Base-by-base conservation (phyloP, 2,797 vertebrate genomes). In the Chelonia mydas region DNA sequence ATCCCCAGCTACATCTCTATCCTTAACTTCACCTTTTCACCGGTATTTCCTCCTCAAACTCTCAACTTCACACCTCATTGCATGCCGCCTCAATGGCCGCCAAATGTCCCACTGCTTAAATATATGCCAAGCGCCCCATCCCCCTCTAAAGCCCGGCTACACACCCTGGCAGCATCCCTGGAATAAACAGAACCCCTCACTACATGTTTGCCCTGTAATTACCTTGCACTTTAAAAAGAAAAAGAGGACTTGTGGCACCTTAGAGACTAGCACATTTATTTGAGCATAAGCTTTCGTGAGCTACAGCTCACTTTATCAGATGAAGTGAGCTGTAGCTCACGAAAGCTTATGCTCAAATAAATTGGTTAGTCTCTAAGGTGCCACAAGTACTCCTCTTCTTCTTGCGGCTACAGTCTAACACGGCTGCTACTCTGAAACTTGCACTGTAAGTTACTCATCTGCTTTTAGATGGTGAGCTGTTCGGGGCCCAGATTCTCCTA, bases 1-100 rank as follows among this genome's bases (percentile, higher is more conserved):
- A 37, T 59, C 33, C 33, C 23, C 54, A 59, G 16, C 33, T 27
- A 49, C 51, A 59, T 28, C 51, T 51, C 23, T 41, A 23, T 45
- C 12, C 37, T 74, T 9, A 12, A 10, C 23, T 25, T 41, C 61
- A 33, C 33, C 68, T 25, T 74, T 23, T 74, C 68, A 74, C 21
- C 8, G 15, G 61, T 65, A 19, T 54, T 28, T 31, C 54, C 21
- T 4, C 33, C 25, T 19, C 27, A 28, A 0, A 0, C 51, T 78
- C 9, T 33, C 50, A 68, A 5, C 37, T 50, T 41, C 65, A 47
- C 57, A 19, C 76, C 54, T 54, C 23, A 0, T 51, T 0, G 11
- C 49, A 1, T 33, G 47, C 33, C 37, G 9, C 21, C 11, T 11
- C 37, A 27, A 45, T 23, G n/a, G 37, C 5, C 21, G 37, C 41